Evolutionary conservation across 1,140 invertebrate genomes (phyloP).

Genomic region (Acromyrmex heyeri): DNA sequence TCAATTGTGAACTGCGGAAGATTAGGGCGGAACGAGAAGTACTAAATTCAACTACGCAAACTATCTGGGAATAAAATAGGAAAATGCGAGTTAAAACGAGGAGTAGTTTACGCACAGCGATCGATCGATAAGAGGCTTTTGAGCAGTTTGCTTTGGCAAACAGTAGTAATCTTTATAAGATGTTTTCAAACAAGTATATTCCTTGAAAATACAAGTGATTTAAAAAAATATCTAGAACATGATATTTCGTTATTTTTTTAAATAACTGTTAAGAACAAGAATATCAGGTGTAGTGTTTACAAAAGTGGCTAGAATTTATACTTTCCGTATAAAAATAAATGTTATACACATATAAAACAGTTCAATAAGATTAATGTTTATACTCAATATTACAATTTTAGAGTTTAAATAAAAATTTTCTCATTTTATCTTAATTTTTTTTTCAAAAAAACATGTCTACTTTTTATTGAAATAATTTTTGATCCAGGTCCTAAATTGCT

Average conservation of each 20-base stretch:
- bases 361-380: no score
- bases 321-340: no score
- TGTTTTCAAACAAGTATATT: slow-evolving; percentile 6
- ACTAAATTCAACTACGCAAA: slow-evolving; percentile 39
- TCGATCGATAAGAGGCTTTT: slow-evolving; percentile 16
- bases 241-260: neutral
- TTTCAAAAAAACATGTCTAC: no score
- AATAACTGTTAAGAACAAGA: neutral
- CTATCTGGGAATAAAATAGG: slow-evolving; percentile 39
- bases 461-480: no score
- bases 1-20: slow-evolving; percentile 2
- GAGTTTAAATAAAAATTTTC: no score
- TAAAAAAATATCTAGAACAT: neutral
- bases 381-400: no score
- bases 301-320: no score
- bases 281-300: no score
- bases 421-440: no score
- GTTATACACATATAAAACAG: no score
- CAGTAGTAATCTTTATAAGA: slow-evolving; percentile 24
- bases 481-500: no score
- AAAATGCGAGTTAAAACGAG: slow-evolving; percentile 5
- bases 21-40: slow-evolving; percentile 5
- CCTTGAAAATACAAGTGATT: neutral
- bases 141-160: slow-evolving; percentile 19
- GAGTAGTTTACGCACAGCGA: slow-evolving; percentile 40